Conservation (phyloP, 1,140 invertebrate species). For the Calephelis virginiensis region DNA sequence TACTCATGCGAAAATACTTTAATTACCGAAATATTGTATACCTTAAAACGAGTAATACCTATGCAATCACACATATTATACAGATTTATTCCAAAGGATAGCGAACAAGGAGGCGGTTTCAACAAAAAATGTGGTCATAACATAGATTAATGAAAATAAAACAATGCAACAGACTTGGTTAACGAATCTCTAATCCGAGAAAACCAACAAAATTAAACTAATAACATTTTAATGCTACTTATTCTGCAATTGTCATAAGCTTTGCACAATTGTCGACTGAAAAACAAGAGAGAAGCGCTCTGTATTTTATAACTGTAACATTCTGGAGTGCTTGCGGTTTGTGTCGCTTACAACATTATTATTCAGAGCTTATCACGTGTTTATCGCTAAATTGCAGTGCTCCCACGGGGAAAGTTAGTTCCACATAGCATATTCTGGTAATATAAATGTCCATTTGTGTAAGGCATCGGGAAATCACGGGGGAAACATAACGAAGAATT, state of each 20-base stretch:
- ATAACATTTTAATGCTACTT: conserved; percentile 12
- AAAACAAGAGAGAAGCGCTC: neutral
- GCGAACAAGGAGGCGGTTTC: no score
- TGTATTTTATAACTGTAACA: conserved; percentile 5
- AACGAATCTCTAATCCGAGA: no score
- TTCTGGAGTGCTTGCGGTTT: conserved; percentile 13
- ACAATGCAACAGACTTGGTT: no score
- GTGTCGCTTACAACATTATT: conserved; percentile 11
- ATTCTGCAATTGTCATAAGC: conserved; percentile 2
- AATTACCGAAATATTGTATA: no score
- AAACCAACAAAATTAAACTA: neutral
- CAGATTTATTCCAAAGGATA: no score
- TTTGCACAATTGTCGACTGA: conserved; percentile 7
- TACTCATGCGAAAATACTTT: no score
- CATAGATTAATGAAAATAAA: no score
- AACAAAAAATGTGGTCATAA: no score
- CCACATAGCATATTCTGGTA: conserved; percentile 4
- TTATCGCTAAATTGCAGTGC: conserved; percentile 15
- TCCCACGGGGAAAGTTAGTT: neutral
- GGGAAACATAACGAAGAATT: no score
- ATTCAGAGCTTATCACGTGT: conserved; percentile 15
- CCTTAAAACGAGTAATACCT: no score
- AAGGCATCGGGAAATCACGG: no score
- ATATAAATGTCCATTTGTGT: neutral
- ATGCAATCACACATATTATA: no score